Base-by-base conservation (phyloP, 2,888 invertebrate species). In the Osedax fenrisi region DNA sequence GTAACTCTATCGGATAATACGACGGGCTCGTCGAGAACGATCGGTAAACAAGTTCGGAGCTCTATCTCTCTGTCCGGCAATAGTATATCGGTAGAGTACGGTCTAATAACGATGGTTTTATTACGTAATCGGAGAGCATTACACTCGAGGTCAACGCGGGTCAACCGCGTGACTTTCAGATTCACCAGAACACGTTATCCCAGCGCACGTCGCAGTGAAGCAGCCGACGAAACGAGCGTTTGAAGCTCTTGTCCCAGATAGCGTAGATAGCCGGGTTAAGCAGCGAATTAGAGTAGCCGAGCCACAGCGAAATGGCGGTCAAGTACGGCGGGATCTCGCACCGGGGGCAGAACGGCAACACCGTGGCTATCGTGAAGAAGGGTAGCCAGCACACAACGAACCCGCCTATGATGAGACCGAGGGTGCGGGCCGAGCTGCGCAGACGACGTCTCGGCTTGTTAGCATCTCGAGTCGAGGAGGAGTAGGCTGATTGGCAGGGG, bases 341-440 rank as follows among this genome's bases (percentile, higher is more conserved):
- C 22, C 41, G 41, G 2, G 27, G 5, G 27, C 79, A 79, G 75
- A 79, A 78, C 27, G 79, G 79, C 22, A 83, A 80, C 21, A 83
- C 78, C 10, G 84, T 78, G 74, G 84, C 84, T 62, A 83, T 77
- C 5, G 83, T 78, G 77, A 84, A 84, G 76, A 84, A 84, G 3
- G 84, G 84, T 80, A 84, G 81, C 84, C 84, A 84, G 76, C 84
- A 84, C 22, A 82, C 78, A 26, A 84, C 82, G 76, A 84, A 84
- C 22, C 84, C 82, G 80, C 77, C 78, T 62, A 79, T 79, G 70
- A 79, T 79, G 3, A 79, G 75, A 3, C 79, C 79, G 27, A 79
- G 75, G 2, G 78, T 78, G 3, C 78, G 69, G 27, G 78, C 79
- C 27, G 78, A 78, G 62, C 77, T 76, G 13, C 78, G 76, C 56